Conservation (phyloP, 2,888 invertebrate genomes). For the Priocnemis perturbator region DNA sequence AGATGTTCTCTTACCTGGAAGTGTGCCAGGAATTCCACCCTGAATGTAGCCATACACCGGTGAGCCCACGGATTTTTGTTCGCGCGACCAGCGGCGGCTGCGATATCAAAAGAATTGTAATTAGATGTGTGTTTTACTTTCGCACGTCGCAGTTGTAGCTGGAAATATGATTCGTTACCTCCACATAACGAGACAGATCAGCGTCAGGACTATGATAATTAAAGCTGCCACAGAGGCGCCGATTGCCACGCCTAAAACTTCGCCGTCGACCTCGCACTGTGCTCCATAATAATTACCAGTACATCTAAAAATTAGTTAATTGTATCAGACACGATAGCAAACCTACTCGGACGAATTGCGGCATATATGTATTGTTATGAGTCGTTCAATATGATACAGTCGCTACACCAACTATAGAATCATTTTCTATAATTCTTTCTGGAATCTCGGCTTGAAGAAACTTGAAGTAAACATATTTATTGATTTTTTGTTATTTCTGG, state of each 20-base stretch:
- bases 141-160: too few relatives aligned
- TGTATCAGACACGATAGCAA: slow-evolving; percentile 37
- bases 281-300: slow-evolving; percentile 91
- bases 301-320: slow-evolving; percentile 77
- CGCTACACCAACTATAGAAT: not conserved
- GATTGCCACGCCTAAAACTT: slow-evolving; percentile 92
- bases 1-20: slow-evolving; percentile 61
- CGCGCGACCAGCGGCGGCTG: slow-evolving; percentile 92
- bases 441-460: too few relatives aligned
- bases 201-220: slow-evolving; percentile 90
- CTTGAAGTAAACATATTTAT: too few relatives aligned
- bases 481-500: not conserved
- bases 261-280: slow-evolving; percentile 93
- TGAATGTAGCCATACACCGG: slow-evolving; percentile 93
- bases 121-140: not conserved
- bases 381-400: not conserved
- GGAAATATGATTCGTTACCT: slow-evolving; percentile 78
- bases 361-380: too few relatives aligned
- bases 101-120: not conserved
- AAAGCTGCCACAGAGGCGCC: slow-evolving; percentile 93
- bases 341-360: too few relatives aligned
- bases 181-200: slow-evolving; percentile 93
- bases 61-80: slow-evolving; percentile 89
- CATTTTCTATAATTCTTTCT: too few relatives aligned
- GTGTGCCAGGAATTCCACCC: slow-evolving; percentile 73